A percentile compares a stretch with the other conserved stretches of the same genome.
These are phyloP conservation scores for Phrynocephalus vlangalii DNA, from an alignment of 2,797 vertebrate genomes.

Conservation along the genomic window DNA sequence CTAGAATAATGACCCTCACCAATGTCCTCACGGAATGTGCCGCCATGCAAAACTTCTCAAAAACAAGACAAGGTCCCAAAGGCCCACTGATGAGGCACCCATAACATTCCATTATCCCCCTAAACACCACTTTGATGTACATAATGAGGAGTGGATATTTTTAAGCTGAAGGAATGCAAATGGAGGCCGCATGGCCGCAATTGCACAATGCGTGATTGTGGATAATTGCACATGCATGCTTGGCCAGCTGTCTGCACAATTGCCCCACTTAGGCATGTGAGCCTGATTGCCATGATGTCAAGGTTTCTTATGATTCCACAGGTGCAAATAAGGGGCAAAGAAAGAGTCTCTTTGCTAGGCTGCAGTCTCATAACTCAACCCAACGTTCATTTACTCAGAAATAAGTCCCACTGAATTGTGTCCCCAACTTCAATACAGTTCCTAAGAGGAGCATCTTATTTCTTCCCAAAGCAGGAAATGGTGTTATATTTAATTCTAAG, in stretches of 20 bases:
- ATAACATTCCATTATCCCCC: constrained; percentile 33
- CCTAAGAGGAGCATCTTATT: neutral
- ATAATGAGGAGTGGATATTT: constrained; percentile 49
- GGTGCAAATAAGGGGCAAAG: constrained; percentile 59
- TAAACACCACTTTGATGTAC: constrained; percentile 29
- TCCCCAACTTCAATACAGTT: neutral
- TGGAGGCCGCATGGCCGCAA: constrained; percentile 44
- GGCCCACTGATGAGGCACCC: constrained; percentile 17
- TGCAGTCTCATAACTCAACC: constrained; percentile 27
- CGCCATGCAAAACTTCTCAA: constrained; percentile 28
- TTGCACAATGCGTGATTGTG: constrained; percentile 59
- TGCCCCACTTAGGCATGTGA: constrained; percentile 51
- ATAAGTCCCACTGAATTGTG: neutral
- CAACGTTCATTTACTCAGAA: neutral
- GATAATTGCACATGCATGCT: constrained; percentile 72
- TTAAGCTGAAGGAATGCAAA: constrained; percentile 37
- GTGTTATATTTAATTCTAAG: neutral
- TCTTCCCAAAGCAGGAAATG: neutral
- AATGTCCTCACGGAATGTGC: neutral
- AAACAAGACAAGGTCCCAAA: neutral
- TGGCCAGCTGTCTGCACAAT: constrained; percentile 74
- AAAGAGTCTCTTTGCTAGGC: constrained; percentile 50
- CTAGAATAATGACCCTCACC: neutral
- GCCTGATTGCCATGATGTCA: constrained; percentile 65
- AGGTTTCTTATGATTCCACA: constrained; percentile 54